Percentiles rank a stretch among this genome's conserved stretches.
These are phyloP conservation scores for Solea solea DNA, from an alignment of 2,113 vertebrate species.

Conservation along the genomic window DNA sequence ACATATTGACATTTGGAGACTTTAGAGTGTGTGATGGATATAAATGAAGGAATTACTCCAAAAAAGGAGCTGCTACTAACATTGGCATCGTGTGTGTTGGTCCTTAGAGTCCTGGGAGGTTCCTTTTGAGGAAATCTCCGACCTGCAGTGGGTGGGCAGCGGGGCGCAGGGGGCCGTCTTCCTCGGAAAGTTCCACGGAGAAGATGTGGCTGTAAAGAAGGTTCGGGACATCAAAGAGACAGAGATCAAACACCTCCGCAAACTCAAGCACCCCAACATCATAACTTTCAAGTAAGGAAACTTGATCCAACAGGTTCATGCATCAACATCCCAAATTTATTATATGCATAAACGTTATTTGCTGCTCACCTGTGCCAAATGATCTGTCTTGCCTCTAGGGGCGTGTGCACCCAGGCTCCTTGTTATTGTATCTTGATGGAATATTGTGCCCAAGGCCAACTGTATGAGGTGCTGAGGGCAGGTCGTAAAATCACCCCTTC, in stretches of 20 bases:
- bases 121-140: constrained; percentile 97
- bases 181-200: constrained; percentile 92
- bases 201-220: constrained; percentile 95
- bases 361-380: background rate
- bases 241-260: constrained; percentile 93
- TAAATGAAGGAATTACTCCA: constrained; percentile 14
- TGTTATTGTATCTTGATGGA: constrained; percentile 99
- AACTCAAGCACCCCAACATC: constrained; percentile 96
- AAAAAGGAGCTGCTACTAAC: background rate
- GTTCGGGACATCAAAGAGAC: constrained; percentile 95
- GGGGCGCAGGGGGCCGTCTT: constrained; percentile 95
- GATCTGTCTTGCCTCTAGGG: constrained; percentile 79
- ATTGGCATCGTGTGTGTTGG: constrained; percentile 5
- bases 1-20: constrained; percentile 27
- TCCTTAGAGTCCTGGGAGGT: constrained; percentile 90
- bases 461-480: constrained; percentile 95
- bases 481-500: constrained; percentile 95
- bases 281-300: constrained; percentile 95
- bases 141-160: constrained; percentile 98
- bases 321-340: constrained; percentile 1
- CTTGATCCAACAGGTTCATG: background rate
- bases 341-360: constrained; percentile 9
- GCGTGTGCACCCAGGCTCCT: constrained; percentile 97
- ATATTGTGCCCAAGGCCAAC: constrained; percentile 98
- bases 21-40: constrained; percentile 8